These are phyloP conservation scores for Melanerpes aurifrons DNA, from an alignment of 2,113 vertebrate genomes.

Conservation along the genomic window DNA sequence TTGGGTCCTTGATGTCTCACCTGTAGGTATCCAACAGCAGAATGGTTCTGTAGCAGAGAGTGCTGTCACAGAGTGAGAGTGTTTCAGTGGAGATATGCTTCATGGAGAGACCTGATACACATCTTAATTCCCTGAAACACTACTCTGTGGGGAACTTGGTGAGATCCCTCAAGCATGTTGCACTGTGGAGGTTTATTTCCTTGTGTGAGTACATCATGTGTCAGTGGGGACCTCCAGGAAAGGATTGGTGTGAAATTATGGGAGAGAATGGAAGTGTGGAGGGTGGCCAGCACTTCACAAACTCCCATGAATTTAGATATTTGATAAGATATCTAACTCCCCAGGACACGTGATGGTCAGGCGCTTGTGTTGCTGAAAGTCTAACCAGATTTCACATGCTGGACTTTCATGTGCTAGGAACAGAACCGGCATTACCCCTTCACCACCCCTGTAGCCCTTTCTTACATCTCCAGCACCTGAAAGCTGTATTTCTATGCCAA, in stretches of 20 bases:
- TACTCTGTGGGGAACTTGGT: background rate
- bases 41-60: background rate
- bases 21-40: fast-evolving
- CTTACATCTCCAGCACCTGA: background rate
- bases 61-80: background rate
- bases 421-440: background rate
- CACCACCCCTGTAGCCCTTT: background rate
- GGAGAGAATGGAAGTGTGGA: background rate
- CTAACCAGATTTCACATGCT: background rate
- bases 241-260: background rate
- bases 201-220: constrained; percentile 27
- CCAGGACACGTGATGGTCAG: background rate
- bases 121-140: background rate
- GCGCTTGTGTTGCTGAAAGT: background rate
- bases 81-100: background rate
- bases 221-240: background rate
- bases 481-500: background rate
- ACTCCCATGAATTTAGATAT: background rate
- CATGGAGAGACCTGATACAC: background rate
- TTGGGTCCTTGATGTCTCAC: background rate
- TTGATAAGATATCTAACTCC: background rate
- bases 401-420: background rate
- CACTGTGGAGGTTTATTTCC: background rate
- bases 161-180: background rate
- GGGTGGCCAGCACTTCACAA: background rate